Evolutionary conservation across 1,140 invertebrate genomes (phyloP).

Genomic region (Euwallacea similis): DNA sequence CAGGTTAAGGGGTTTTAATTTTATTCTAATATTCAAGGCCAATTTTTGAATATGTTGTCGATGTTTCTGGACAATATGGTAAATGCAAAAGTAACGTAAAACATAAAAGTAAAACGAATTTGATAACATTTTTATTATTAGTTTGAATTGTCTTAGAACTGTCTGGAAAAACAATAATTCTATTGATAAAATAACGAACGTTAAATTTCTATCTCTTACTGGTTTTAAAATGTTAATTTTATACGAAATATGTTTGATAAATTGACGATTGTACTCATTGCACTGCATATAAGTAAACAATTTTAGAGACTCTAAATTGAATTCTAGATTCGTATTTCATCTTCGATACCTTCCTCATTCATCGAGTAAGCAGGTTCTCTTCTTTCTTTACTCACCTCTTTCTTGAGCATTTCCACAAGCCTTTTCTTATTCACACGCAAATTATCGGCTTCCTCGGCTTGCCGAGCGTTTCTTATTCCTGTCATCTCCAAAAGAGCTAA

Average conservation of each 20-base stretch:
- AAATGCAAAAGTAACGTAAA: too few relatives aligned
- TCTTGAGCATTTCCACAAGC: slow-evolving; percentile 68
- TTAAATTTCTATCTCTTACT: background rate
- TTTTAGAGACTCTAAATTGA: slow-evolving; percentile 1
- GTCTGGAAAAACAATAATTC: too few relatives aligned
- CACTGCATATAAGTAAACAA: background rate
- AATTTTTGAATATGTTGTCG: too few relatives aligned
- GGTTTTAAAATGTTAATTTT: slow-evolving; percentile 5
- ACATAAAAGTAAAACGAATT: too few relatives aligned
- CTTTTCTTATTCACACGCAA: slow-evolving; percentile 64
- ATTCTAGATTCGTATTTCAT: background rate
- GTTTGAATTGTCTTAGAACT: too few relatives aligned
- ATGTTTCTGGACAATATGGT: too few relatives aligned
- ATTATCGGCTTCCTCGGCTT: slow-evolving; percentile 65
- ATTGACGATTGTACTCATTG: background rate
- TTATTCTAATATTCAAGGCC: too few relatives aligned
- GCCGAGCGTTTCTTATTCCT: slow-evolving; percentile 65
- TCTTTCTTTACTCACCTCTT: slow-evolving; percentile 60
- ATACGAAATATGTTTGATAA: slow-evolving; percentile 9
- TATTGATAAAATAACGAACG: too few relatives aligned
- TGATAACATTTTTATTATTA: too few relatives aligned
- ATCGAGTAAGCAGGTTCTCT: background rate
- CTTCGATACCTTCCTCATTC: background rate
- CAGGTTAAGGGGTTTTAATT: too few relatives aligned
- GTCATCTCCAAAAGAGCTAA: slow-evolving; percentile 80